Conservation (phyloP, 2,113 vertebrate genomes). For the Phalacrocorax pelagicus region DNA sequence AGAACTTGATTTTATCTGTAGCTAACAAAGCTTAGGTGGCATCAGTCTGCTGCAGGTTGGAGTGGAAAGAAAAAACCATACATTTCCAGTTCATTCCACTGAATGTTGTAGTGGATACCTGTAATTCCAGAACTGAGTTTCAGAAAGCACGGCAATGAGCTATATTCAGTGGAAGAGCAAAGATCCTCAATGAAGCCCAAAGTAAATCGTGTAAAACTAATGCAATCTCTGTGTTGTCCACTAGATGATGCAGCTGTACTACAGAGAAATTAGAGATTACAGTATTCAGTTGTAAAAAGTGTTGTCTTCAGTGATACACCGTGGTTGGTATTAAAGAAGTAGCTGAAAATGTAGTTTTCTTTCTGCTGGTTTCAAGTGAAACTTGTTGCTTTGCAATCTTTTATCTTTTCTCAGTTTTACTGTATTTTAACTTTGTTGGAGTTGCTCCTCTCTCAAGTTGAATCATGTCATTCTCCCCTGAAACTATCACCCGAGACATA, state of each 20-base stretch:
- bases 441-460: neutral
- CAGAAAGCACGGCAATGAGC: neutral
- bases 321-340: neutral
- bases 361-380: neutral
- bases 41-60: neutral
- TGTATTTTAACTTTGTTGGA: neutral
- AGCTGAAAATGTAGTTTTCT: neutral
- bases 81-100: neutral
- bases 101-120: neutral
- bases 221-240: conserved; percentile 13
- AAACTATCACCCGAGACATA: neutral
- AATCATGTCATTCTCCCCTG: neutral
- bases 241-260: conserved; percentile 60
- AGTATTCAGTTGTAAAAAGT: neutral
- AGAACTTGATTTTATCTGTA: neutral
- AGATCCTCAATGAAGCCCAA: neutral
- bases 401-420: neutral
- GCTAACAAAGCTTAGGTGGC: neutral
- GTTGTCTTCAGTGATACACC: neutral
- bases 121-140: neutral
- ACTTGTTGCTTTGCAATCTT: neutral
- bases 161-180: neutral
- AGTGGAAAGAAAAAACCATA: neutral
- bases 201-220: neutral
- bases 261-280: neutral